These are phyloP conservation scores for Pilophorus perplexus DNA, from an alignment of 2,888 invertebrate genomes.

Conservation along the genomic window DNA sequence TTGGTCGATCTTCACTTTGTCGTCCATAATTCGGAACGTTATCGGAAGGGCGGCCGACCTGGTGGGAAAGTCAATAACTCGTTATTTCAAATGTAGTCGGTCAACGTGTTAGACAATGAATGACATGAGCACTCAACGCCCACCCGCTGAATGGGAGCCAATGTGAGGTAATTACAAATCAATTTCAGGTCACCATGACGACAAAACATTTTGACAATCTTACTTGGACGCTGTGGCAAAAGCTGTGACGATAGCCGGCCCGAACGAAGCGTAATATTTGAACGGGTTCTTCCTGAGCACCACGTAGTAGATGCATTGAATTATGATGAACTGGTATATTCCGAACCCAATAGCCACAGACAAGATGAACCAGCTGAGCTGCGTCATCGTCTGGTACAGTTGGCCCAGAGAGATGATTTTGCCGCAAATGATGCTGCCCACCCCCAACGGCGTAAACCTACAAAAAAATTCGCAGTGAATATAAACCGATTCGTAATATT, in stretches of 20 bases:
- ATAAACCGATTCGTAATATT: no score
- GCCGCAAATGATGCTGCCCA: slow-evolving; percentile 80
- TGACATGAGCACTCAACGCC: no score
- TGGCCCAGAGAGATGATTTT: slow-evolving; percentile 71
- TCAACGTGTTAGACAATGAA: no score
- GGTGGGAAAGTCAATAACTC: slow-evolving; percentile 40
- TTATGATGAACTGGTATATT: slow-evolving; percentile 77
- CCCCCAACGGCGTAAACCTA: slow-evolving; percentile 76
- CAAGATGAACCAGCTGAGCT: slow-evolving; percentile 66
- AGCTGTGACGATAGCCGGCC: slow-evolving; percentile 81
- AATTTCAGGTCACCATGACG: not conserved
- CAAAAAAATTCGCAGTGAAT: slow-evolving; percentile 40
- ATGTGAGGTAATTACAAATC: no score
- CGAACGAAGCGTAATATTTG: slow-evolving; percentile 78
- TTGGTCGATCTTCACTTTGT: slow-evolving; percentile 74
- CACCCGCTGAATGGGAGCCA: no score
- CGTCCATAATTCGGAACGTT: slow-evolving; percentile 82
- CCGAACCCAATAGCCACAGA: slow-evolving; percentile 79
- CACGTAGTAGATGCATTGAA: slow-evolving; percentile 79
- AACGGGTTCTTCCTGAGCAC: slow-evolving; percentile 80
- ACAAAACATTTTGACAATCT: slow-evolving; percentile 52
- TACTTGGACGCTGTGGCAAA: slow-evolving; percentile 90
- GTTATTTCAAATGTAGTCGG: no score
- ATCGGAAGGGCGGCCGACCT: slow-evolving; percentile 86
- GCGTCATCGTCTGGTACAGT: slow-evolving; percentile 59